phyloP scores from a whole-genome alignment of 2,113 vertebrate species.

The Hylia prasina region DNA sequence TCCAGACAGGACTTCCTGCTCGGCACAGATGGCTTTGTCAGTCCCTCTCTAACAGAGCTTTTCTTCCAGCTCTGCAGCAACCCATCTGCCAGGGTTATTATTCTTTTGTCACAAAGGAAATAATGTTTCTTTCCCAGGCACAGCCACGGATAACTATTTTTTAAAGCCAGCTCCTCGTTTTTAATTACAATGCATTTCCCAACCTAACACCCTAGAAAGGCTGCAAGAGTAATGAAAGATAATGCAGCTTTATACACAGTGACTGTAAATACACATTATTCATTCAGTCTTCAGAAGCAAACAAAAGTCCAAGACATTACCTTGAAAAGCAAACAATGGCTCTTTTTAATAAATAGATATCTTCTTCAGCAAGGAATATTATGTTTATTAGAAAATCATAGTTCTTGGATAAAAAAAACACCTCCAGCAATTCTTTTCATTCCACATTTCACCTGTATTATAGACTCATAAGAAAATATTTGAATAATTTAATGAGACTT shows the following conservation, averaged over 20 bases:
- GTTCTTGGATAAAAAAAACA: background rate
- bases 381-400: background rate
- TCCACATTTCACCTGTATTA: background rate
- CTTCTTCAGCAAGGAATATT: background rate
- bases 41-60: constrained; percentile 20
- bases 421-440: background rate
- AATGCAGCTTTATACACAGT: background rate
- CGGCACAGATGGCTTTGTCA: constrained; percentile 34
- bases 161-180: constrained; percentile 27
- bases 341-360: background rate
- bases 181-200: constrained; percentile 57
- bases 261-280: constrained; percentile 11
- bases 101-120: constrained; percentile 60
- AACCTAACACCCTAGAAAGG: background rate
- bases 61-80: constrained; percentile 46
- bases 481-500: background rate
- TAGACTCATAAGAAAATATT: background rate
- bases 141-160: constrained; percentile 14
- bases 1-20: background rate
- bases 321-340: constrained; percentile 5
- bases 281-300: constrained; percentile 9
- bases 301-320: constrained; percentile 4
- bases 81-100: constrained; percentile 57
- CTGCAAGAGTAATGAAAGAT: constrained; percentile 19
- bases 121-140: constrained; percentile 39